Percentiles rank a stretch among this genome's conserved stretches.
Evolutionary conservation across 2,888 invertebrate genomes (phyloP).

Genomic region (Seira sanloemensis): DNA sequence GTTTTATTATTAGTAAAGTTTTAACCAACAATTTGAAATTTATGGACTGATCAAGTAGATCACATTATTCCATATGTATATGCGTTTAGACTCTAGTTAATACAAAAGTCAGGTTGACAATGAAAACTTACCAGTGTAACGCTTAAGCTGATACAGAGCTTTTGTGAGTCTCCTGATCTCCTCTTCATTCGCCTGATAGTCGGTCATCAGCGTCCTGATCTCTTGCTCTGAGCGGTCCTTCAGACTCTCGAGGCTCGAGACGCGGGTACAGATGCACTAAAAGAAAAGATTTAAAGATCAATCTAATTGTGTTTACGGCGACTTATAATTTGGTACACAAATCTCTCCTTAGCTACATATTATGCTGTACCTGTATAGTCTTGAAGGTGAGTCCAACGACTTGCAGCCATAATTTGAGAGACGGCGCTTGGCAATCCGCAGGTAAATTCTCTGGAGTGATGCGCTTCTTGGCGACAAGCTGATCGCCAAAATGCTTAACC

Average conservation of each 20-base stretch:
- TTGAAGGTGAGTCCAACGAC: slow-evolving; percentile 89
- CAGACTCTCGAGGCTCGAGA: slow-evolving; percentile 86
- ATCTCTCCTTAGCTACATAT: no score
- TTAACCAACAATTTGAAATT: no score
- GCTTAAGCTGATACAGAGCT: slow-evolving; percentile 89
- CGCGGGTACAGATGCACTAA: slow-evolving; percentile 84
- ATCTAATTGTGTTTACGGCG: no score
- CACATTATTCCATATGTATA: no score
- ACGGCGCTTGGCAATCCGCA: slow-evolving; percentile 82
- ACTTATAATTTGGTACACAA: no score
- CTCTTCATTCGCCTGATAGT: slow-evolving; percentile 84
- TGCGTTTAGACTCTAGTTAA: no score
- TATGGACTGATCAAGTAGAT: no score
- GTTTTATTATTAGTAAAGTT: no score
- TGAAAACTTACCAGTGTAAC: slow-evolving; percentile 85
- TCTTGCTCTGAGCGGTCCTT: slow-evolving; percentile 91
- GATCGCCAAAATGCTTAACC: slow-evolving; percentile 93
- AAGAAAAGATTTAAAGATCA: no score
- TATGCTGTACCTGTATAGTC: slow-evolving; percentile 81
- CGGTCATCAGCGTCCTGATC: slow-evolving; percentile 83
- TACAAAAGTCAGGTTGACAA: no score
- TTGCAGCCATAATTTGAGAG: slow-evolving; percentile 91
- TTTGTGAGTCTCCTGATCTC: slow-evolving; percentile 88
- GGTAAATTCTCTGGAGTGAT: slow-evolving; percentile 81
- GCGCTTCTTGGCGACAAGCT: slow-evolving; percentile 90